Evolutionary conservation across 2,888 invertebrate genomes (phyloP), one percentile per base, ranked within the genome.

Genomic region (Neoaliturus tenellus): DNA sequence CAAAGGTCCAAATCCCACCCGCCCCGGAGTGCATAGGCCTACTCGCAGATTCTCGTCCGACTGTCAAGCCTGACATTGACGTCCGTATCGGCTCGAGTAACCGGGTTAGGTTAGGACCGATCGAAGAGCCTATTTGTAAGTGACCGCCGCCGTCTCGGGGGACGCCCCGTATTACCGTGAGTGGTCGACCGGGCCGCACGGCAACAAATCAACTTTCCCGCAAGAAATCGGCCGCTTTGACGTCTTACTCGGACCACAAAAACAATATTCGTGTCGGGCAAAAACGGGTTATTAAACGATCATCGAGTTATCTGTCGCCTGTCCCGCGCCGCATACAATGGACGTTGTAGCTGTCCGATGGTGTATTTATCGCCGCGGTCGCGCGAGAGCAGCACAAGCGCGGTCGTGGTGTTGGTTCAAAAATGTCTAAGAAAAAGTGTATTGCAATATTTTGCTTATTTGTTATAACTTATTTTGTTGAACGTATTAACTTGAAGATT

Each of bases 201-300:
- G 4, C 75, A 6, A 44, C 44, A 75, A 75, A 75, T 75, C 75
- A 75, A 75, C 75, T 75, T 75, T 75, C 44, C 71, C 10, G 35
- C 71, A 39, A 39, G 71, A 71, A 35, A 39, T 39, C 71, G 28
- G 28, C 44, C 75, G 44, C 44, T 75, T 48, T 75, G 75, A 75
- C 75, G 48, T 44, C 75, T 75, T 48, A 75, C 75, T 75, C 44
- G 6, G 75, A 6, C 75, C 44, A 17, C 75, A 75, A 75, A 75
- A 75, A 75, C 75, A 75, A 75, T 75, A 75, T 75, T 75, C 75
- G 17, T 75, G 75, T 75, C 75, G 44, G 48, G 48, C 75, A 75
- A 75, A 75, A 75, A 75, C 39, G 75, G 44, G 75, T 75, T 75
- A 75, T 75, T 75, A 75, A 75, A 75, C 39, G 28, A 25, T 28